phyloP scores from a whole-genome alignment of 2,888 invertebrate genomes.

The Euclidia mi region DNA sequence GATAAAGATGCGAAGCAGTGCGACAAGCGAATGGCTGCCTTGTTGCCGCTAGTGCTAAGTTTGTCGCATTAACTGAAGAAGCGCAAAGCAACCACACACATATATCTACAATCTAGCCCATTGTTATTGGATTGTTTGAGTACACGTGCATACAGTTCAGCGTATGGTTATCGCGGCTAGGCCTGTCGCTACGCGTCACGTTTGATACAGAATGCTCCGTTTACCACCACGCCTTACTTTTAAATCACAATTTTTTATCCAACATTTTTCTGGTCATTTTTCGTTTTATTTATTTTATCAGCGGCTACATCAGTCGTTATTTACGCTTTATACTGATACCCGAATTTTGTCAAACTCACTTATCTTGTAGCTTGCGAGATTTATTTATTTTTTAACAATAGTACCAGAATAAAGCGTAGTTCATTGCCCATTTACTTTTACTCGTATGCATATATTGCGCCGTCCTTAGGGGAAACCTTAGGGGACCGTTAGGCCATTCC shows the following conservation, averaged over 20 bases:
- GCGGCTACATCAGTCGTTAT: constrained; percentile 35
- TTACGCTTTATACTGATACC: constrained; percentile 27
- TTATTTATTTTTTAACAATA: constrained; percentile 11
- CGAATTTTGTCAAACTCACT: constrained; percentile 32
- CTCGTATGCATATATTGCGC: constrained; percentile 16
- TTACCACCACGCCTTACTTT: too few relatives aligned
- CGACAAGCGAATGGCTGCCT: too few relatives aligned
- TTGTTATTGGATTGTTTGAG: neutral
- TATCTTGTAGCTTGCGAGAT: too few relatives aligned
- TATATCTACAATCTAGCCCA: neutral
- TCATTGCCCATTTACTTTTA: constrained; percentile 15
- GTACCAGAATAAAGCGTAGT: constrained; percentile 11
- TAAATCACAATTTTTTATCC: neutral
- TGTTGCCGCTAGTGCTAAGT: too few relatives aligned
- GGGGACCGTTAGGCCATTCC: constrained; percentile 13
- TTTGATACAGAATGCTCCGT: constrained; percentile 4
- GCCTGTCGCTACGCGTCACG: constrained; percentile 1
- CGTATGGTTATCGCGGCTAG: neutral
- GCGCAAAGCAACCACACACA: too few relatives aligned
- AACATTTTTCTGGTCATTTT: constrained; percentile 21
- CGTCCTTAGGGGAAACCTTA: constrained; percentile 13
- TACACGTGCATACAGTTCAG: constrained; percentile 6
- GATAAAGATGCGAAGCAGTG: too few relatives aligned
- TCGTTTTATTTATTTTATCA: constrained; percentile 35
- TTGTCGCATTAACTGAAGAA: too few relatives aligned